Percentiles rank a stretch among this genome's conserved stretches.
Evolutionary conservation across 2,113 vertebrate genomes (phyloP).

Genomic region (Petromus typicus): DNA sequence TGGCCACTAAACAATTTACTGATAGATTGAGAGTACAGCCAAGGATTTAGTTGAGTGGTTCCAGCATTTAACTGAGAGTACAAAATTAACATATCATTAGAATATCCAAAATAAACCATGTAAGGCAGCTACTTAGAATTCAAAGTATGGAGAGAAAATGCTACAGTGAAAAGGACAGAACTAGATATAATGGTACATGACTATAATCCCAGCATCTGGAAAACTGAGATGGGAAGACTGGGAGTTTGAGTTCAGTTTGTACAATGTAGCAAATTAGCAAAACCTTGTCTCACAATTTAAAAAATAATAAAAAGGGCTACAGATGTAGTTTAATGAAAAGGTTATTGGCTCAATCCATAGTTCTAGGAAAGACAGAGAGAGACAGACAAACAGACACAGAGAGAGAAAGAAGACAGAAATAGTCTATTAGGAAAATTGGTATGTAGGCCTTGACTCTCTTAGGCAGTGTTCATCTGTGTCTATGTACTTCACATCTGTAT

Average conservation of each 20-base stretch:
- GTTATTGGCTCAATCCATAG: background rate
- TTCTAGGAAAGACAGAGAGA: background rate
- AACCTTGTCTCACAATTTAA: background rate
- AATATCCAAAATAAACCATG: background rate
- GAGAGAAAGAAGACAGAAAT: too few species aligned
- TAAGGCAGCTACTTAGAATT: background rate
- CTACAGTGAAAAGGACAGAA: background rate
- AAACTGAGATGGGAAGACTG: background rate
- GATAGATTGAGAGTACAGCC: background rate
- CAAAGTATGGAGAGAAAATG: background rate
- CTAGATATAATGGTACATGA: background rate
- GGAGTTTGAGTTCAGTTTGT: background rate
- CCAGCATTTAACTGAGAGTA: too few species aligned
- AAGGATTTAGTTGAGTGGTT: too few species aligned
- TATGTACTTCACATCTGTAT: too few species aligned
- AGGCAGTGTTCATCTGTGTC: too few species aligned
- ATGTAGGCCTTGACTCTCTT: too few species aligned
- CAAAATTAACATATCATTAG: background rate
- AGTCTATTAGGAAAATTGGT: background rate
- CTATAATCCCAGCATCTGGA: background rate
- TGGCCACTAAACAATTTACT: background rate
- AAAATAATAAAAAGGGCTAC: background rate
- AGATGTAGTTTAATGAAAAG: background rate
- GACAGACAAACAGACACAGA: background rate
- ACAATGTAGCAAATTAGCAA: background rate